A percentile compares a stretch with the other conserved stretches of the same genome.
Evolutionary conservation across 2,888 invertebrate genomes (phyloP).

Genomic region (Chironomus riparius): DNA sequence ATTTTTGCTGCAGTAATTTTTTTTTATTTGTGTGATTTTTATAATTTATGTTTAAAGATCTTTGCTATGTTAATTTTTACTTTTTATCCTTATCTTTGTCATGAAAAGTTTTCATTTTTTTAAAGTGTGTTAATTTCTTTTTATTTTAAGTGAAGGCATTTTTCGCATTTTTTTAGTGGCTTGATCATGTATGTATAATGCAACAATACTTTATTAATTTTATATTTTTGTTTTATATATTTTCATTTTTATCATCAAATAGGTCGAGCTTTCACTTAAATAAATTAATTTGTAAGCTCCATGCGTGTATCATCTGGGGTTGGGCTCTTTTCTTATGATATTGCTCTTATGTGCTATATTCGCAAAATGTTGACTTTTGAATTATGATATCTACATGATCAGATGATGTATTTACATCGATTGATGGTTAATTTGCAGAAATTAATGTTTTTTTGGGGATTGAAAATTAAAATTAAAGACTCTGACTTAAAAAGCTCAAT

Average conservation of each 20-base stretch:
- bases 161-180: conserved; percentile 17
- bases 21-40: too few relatives aligned
- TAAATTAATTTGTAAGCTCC: conserved; percentile 12
- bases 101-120: background rate
- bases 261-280: background rate
- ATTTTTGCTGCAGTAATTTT: too few relatives aligned
- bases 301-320: conserved; percentile 2
- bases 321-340: background rate
- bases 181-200: conserved; percentile 21
- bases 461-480: too few relatives aligned
- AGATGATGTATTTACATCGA: too few relatives aligned
- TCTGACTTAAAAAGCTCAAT: too few relatives aligned
- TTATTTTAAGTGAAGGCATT: conserved; percentile 24
- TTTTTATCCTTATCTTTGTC: background rate
- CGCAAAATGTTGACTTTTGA: too few relatives aligned
- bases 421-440: too few relatives aligned
- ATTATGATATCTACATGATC: too few relatives aligned
- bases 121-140: background rate
- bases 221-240: conserved; percentile 1
- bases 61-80: background rate
- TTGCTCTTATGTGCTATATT: background rate
- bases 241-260: background rate
- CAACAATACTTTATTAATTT: conserved; percentile 17
- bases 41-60: too few relatives aligned
- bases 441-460: too few relatives aligned